Evolutionary conservation across 2,797 vertebrate species (phyloP).

Genomic region (Knipowitschia caucasica): DNA sequence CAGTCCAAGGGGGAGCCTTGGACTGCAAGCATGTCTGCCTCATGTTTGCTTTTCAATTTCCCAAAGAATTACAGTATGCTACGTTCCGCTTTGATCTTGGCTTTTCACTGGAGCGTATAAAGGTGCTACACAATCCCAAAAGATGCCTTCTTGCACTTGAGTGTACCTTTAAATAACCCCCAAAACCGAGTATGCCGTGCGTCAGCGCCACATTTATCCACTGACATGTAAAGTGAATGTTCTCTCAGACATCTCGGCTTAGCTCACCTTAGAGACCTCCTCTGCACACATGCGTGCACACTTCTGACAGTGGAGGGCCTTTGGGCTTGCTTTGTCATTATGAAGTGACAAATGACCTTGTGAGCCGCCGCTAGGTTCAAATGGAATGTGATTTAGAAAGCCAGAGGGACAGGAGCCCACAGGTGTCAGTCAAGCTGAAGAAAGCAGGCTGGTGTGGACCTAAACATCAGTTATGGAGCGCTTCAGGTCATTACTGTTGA

Average conservation of each 20-base stretch:
- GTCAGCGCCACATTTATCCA: constrained; percentile 7
- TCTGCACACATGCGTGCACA: constrained; percentile 11
- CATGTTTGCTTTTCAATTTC: no score
- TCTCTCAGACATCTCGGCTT: constrained; percentile 25
- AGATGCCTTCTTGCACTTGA: not conserved
- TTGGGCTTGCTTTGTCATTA: constrained; percentile 65
- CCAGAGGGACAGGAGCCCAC: constrained; percentile 44
- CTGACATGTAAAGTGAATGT: constrained; percentile 24
- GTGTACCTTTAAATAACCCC: constrained; percentile 1
- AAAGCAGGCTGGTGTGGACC: constrained; percentile 34
- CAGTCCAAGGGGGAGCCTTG: no score
- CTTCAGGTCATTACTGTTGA: constrained; percentile 4
- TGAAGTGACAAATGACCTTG: constrained; percentile 67
- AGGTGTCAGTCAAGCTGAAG: constrained; percentile 46
- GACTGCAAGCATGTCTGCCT: no score
- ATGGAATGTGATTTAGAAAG: constrained; percentile 62
- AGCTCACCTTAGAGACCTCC: constrained; percentile 24
- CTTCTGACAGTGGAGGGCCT: constrained; percentile 40
- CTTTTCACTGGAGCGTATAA: not conserved
- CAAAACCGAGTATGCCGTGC: not conserved
- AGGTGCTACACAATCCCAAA: not conserved
- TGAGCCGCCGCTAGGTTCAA: constrained; percentile 54
- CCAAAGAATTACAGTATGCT: not conserved
- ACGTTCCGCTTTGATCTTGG: no score
- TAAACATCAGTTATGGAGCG: constrained; percentile 5